Base-by-base conservation (phyloP, 2,113 vertebrate genomes). In the Myotis davidii region DNA sequence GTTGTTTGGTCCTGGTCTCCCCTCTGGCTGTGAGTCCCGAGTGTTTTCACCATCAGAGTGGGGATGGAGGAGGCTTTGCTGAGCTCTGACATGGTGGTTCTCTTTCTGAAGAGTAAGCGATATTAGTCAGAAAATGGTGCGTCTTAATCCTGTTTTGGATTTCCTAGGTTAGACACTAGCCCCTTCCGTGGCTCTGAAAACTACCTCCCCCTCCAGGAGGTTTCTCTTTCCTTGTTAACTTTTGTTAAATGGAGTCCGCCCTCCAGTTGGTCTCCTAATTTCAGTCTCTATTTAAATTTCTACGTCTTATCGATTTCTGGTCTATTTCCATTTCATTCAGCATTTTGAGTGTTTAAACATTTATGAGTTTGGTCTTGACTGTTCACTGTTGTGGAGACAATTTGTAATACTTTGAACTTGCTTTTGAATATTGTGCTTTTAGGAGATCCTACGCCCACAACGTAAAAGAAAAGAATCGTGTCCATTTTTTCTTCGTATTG, bases 271-370 rank as follows among this genome's bases (percentile, higher is more conserved):
- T 48, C 48, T 37, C 52, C 39, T n/a, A 61, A 42, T 42, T 78
- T 42, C 50, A 29, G 50, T 25, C 52, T 91, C n/a, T 29, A 37
- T 79, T 48, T 76, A 42, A 23, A 34, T 81, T 74, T 90, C 48
- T 56, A 0, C 21, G 65, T 73, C 76, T 29, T 45, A 78, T 93
- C 48, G 72, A 72, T 94, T 72, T 89, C 50, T 90, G 77, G 73
- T 54, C 85, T 81, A 10, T 94, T 70, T 94, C 42, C 78, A 12
- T 87, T 93, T 89, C 37, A 50, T 82, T 90, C 56, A 90, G 32
- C 61, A 42, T 85, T 92, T 92, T 82, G 72, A 52, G n/a, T 64
- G 88, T 73, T 59, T 76, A 91, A 76, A 59, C 69, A 4, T 92
- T 90, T 79, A 12, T 67, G 65, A 88, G 48, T 94, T 95, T 78